Conservation (phyloP, 2,888 invertebrate genomes). For the Eristalis pertinax region DNA sequence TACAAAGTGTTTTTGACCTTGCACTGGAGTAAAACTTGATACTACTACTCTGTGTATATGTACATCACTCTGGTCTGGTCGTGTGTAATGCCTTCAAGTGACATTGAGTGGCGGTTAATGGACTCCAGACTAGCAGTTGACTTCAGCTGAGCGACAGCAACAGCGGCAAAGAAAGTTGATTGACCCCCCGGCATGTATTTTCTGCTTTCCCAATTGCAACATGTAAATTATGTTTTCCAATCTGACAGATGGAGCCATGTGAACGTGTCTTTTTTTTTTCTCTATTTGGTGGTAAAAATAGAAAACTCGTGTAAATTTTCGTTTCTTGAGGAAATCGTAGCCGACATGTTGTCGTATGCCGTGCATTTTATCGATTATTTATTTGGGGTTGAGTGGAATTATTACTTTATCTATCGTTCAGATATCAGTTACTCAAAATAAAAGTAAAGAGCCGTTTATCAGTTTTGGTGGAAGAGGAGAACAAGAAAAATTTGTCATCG, state of each 20-base stretch:
- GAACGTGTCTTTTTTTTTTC: not conserved
- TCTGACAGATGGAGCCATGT: conserved; percentile 5
- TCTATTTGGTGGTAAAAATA: conserved; percentile 1
- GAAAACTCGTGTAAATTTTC: conserved; percentile 11
- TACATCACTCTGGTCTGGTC: conserved; percentile 33
- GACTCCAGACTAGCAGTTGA: conserved; percentile 19
- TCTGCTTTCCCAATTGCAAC: conserved; percentile 43
- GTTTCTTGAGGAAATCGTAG: not conserved
- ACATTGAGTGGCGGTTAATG: conserved; percentile 50
- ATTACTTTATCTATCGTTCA: conserved; percentile 23
- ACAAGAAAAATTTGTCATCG: conserved; percentile 12
- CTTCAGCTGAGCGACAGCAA: conserved; percentile 6
- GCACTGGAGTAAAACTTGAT: conserved; percentile 52
- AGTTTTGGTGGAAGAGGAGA: not conserved
- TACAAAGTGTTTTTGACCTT: conserved; percentile 53
- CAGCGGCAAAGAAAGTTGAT: conserved; percentile 41
- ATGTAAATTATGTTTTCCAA: conserved; percentile 10
- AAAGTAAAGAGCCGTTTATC: conserved; percentile 20
- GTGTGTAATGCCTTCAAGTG: conserved; percentile 51
- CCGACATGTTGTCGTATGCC: not conserved
- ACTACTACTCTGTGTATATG: conserved; percentile 11
- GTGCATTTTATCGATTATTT: conserved; percentile 43
- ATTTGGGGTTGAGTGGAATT: conserved; percentile 41
- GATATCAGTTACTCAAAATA: not conserved
- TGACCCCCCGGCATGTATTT: conserved; percentile 50